Percentiles rank a stretch among this genome's conserved stretches.
Conservation (phyloP, 1,140 invertebrate genomes). For the Ditylenchus dipsaci region DNA sequence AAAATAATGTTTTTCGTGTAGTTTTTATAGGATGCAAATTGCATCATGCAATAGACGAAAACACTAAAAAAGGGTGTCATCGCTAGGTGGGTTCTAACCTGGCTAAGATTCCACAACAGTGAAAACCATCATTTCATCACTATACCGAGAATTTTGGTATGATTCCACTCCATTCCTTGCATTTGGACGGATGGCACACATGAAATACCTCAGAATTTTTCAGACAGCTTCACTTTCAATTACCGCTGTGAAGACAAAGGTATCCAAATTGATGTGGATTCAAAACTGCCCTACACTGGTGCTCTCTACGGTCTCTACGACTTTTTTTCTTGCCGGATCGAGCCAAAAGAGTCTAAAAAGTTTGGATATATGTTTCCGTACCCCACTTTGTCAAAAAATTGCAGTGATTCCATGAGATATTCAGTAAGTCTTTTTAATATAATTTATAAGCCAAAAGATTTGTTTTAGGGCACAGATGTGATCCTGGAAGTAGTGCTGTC, state of each 20-base stretch:
- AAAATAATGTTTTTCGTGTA: too few species aligned
- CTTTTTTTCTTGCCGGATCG: conserved; percentile 55
- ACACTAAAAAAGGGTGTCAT: too few species aligned
- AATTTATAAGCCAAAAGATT: neutral
- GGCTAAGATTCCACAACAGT: too few species aligned
- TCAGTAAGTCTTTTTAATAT: conserved; percentile 28
- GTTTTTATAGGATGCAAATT: too few species aligned
- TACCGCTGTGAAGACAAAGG: conserved; percentile 49
- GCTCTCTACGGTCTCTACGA: conserved; percentile 57
- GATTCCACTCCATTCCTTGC: too few species aligned
- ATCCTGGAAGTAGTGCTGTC: conserved; percentile 56
- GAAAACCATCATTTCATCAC: too few species aligned
- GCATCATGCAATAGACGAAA: too few species aligned
- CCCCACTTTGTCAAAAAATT: conserved; percentile 50
- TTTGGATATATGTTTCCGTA: conserved; percentile 56
- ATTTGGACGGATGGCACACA: too few species aligned
- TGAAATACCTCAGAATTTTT: conserved; percentile 17
- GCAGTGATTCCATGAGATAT: conserved; percentile 52
- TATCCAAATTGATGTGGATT: conserved; percentile 44
- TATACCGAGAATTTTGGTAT: too few species aligned
- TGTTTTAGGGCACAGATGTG: conserved; percentile 50
- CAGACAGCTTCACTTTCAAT: conserved; percentile 52
- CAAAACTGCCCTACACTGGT: conserved; percentile 54
- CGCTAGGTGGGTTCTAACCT: too few species aligned
- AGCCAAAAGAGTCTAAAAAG: conserved; percentile 47